Evolutionary conservation across 2,888 invertebrate genomes (phyloP), one percentile per base, ranked within the genome.

Genomic region (Sussaba pulchella): DNA sequence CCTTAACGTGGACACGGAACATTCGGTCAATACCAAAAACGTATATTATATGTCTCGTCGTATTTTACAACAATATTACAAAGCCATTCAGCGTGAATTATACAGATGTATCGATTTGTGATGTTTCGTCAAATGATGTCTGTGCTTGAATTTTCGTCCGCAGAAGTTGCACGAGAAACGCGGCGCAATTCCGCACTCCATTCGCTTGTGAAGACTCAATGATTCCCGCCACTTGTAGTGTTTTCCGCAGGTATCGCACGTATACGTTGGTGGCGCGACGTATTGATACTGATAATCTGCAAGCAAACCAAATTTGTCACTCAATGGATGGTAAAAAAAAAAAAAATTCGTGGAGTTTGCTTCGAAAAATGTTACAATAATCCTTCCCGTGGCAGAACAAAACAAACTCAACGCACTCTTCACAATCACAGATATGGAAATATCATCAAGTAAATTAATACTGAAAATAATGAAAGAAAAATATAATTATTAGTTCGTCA

Each of bases 101-200:
- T 81, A 79, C 17, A 75, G 77, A 81, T 87, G 81, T 84, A 87
- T 85, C 26, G 86, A 82, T 31, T 54, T 85, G 45, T 81, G 83
- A 70, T 90, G 90, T 31, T 88, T 88, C 31, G 64, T 64, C n/a
- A 91, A 82, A 70, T 90, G 90, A 54, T 91, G 89, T 47, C 91
- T 90, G 84, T 91, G 89, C 66, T 88, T 89, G 84, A 91, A 91
- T 79, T 85, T 87, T 82, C 87, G 85, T 14, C 86, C 88, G 78
- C 92, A 92, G 31, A 89, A 74, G 14, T 81, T 61, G 77, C 92
- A 92, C 43, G 81, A 73, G 82, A 92, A 93, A 72, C 87, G 88
- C 3, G 92, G 92, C 74, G 88, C 89, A 67, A 86, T 87, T 0
- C 90, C 90, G 80, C 91, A 91, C 66, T 89, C 91, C 86, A 89